Evolutionary conservation across 37 sponge, comb jelly and placozoan species (phyloP).

Genomic region (Geodia barretti): DNA sequence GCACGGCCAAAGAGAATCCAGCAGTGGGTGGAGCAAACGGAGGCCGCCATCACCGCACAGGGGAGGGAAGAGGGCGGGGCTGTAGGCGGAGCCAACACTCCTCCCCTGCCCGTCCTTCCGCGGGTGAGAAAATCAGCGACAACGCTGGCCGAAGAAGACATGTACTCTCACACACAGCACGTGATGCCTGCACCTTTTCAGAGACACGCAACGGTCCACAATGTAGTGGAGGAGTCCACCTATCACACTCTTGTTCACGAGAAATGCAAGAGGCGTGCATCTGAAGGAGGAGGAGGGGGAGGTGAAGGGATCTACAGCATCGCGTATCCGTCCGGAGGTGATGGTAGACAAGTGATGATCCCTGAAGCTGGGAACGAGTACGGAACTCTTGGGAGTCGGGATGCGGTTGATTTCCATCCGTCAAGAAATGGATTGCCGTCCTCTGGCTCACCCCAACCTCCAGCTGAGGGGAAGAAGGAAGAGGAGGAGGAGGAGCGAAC

Average conservation of each 20-base stretch:
- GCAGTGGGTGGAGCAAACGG: neutral
- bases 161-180: constrained; percentile 54
- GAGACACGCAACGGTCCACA: neutral
- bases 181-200: constrained; percentile 18
- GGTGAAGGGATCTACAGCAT: neutral
- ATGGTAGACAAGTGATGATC: neutral
- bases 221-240: neutral
- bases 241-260: constrained; percentile 39
- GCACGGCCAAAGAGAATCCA: neutral
- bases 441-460: neutral
- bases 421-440: neutral
- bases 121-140: neutral
- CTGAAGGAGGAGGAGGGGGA: neutral
- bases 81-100: neutral
- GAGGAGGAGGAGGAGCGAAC: neutral
- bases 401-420: neutral
- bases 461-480: neutral
- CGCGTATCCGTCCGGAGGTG: neutral
- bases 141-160: constrained; percentile 5
- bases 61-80: neutral
- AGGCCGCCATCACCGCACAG: neutral
- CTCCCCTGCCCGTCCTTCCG: no score
- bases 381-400: neutral
- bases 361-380: neutral
- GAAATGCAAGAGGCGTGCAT: neutral